Evolutionary conservation across 2,113 vertebrate genomes (phyloP), one percentile per base, ranked within the genome.

Genomic region (Cyprinodon variegatus): DNA sequence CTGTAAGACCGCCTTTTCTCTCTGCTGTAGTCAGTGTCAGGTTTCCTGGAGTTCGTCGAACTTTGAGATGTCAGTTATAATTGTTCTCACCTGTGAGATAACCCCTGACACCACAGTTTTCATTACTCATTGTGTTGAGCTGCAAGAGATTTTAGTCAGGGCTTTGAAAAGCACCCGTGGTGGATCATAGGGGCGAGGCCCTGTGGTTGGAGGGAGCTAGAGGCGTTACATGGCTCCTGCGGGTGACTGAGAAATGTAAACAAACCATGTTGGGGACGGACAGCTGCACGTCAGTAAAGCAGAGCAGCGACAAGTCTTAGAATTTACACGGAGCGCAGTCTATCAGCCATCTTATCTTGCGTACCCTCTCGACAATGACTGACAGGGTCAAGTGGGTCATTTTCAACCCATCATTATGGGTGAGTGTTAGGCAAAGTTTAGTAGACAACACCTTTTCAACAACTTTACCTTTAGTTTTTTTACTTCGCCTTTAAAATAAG

Each of bases 241-340:
- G 92, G 90, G 89, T 91, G 89, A 91, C 86, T 88, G 89, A 89
- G 87, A 90, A 91, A 92, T 92, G 90, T 92, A 90, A 92, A 93
- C 91, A 93, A 92, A 87, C 81, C 83, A 73, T 69, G 82, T 68
- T 61, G 74, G 79, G 84, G 84, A 85, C 68, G 78, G 90, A 88
- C 88, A 89, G 89, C 86, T 86, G 85, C 64, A n/a, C 4, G 14
- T 59, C 76, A 79, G 74, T 45, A 77, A 73, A 61, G 76, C 86
- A 53, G 79, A 82, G 72, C 43, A 59, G 85, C 64, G 68, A 70
- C 68, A 48, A 3, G 41, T 77, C 22, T 48, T 12, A 11, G 57
- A 62, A 70, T 81, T 57, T 68, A 65, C 13, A 67, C 65, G 81
- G 3, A 20, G 50, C 59, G 61, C 15, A 37, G 61, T 57, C 40